Conservation (phyloP, 2,113 vertebrate genomes). For the Heterotilapia buettikoferi region DNA sequence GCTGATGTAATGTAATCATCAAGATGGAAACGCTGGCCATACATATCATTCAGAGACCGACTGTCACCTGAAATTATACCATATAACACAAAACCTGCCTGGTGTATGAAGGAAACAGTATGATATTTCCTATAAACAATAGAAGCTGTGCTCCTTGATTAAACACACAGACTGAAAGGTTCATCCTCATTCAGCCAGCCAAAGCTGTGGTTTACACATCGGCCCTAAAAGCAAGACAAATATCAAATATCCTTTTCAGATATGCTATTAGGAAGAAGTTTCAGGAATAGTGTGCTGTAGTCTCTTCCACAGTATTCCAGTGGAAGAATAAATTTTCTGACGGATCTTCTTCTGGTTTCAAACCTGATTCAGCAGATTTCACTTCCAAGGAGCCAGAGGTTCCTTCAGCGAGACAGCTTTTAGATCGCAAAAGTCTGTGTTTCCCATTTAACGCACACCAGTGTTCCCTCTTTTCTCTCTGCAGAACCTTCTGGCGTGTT, state of each 20-base stretch:
- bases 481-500: conserved; percentile 92
- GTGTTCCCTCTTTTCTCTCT: neutral
- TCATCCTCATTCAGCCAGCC: neutral
- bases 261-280: neutral
- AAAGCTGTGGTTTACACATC: too few relatives aligned
- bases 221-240: too few relatives aligned
- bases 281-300: neutral
- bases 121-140: neutral
- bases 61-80: neutral
- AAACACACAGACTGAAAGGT: neutral
- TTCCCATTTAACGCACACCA: neutral
- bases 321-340: neutral
- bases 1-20: neutral
- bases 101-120: neutral
- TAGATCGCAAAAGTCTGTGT: neutral
- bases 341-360: neutral
- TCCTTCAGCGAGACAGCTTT: accelerated
- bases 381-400: accelerated
- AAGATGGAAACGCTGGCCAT: neutral
- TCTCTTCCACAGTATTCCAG: neutral
- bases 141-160: neutral
- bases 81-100: neutral
- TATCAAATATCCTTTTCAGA: too few relatives aligned
- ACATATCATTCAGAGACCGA: neutral
- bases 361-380: neutral